Conservation (phyloP, 2,113 vertebrate genomes). For the Smithornis capensis region DNA sequence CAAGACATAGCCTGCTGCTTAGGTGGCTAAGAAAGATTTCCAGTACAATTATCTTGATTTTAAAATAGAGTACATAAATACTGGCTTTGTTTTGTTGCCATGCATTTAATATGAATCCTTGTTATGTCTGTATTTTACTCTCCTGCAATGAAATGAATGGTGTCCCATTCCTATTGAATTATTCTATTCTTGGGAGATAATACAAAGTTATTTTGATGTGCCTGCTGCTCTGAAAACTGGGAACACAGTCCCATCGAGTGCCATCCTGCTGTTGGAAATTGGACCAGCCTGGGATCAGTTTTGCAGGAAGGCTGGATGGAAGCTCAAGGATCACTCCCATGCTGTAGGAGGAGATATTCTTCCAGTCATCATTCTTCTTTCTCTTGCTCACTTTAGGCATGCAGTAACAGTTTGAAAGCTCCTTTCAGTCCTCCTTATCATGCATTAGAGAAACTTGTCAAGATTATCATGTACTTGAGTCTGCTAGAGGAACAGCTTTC, state of each 20-base stretch:
- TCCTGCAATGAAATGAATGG: accelerated
- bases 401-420: neutral
- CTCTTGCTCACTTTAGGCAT: neutral
- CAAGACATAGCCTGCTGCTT: neutral
- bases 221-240: neutral
- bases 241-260: accelerated
- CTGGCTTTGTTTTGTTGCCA: neutral
- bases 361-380: too few relatives aligned
- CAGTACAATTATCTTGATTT: neutral
- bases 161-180: neutral
- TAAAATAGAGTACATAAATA: neutral
- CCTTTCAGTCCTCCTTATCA: neutral
- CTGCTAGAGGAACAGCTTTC: neutral
- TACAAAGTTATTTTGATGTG: accelerated
- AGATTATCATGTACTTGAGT: neutral
- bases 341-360: neutral
- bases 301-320: neutral
- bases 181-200: neutral
- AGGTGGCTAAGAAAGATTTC: neutral
- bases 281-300: too few relatives aligned
- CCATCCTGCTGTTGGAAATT: neutral
- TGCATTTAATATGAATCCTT: neutral
- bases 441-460: neutral
- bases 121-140: neutral
- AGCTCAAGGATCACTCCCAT: neutral